Conservation (phyloP, 1,140 invertebrate genomes). For the Drosophila navojoa region DNA sequence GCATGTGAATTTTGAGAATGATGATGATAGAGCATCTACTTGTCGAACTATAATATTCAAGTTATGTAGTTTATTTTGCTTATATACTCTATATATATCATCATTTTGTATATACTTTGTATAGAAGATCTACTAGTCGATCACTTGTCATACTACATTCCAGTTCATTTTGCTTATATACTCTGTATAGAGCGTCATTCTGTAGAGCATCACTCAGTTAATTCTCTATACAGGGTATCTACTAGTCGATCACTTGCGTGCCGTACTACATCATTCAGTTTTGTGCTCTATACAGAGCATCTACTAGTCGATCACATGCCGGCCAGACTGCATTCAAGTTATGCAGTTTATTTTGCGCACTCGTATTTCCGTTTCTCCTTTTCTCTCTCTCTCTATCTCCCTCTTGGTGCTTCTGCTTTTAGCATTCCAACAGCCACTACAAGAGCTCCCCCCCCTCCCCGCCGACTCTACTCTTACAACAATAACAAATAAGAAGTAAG, state of each 20-base stretch:
- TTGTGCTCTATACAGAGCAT: neutral
- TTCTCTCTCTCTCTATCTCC: constrained; percentile 22
- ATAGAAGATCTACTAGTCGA: constrained; percentile 1
- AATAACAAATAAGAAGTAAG: constrained; percentile 12
- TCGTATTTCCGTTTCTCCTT: constrained; percentile 8
- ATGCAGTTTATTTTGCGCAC: constrained; percentile 42
- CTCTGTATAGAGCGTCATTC: too few relatives aligned
- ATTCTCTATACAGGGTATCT: too few relatives aligned
- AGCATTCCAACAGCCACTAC: constrained; percentile 35
- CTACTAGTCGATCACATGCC: neutral
- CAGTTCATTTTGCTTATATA: constrained; percentile 44
- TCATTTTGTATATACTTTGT: too few relatives aligned
- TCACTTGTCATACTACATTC: neutral
- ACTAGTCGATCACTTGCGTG: too few relatives aligned
- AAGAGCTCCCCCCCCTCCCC: neutral
- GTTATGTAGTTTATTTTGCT: too few relatives aligned
- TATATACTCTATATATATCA: too few relatives aligned
- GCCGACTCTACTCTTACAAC: neutral
- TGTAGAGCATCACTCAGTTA: too few relatives aligned
- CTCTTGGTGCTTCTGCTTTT: constrained; percentile 38
- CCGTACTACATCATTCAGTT: too few relatives aligned
- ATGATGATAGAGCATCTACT: too few relatives aligned
- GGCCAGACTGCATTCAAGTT: constrained; percentile 7
- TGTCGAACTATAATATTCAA: too few relatives aligned
- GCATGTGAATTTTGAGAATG: too few relatives aligned